Evolutionary conservation across 2,888 invertebrate genomes (phyloP).

Genomic region (Papilio elwesi): DNA sequence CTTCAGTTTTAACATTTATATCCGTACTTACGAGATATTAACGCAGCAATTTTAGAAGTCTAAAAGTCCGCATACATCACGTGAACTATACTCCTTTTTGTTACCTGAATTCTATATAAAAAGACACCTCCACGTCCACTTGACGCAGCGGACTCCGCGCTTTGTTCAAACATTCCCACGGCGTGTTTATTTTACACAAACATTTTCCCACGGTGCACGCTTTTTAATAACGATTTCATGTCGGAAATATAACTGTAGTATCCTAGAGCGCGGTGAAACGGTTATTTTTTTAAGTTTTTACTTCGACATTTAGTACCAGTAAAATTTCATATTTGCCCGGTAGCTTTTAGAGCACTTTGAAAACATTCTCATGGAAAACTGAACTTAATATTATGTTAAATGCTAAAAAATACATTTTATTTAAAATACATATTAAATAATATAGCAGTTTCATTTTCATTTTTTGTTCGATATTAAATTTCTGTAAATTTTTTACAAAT

Average conservation of each 20-base stretch:
- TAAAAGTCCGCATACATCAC: no score
- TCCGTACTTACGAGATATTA: no score
- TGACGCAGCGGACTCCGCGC: conserved; percentile 9
- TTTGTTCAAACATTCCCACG: conserved; percentile 28
- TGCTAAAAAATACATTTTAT: neutral
- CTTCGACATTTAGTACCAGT: conserved; percentile 20
- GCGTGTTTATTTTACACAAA: conserved; percentile 26
- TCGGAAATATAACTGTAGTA: conserved; percentile 24
- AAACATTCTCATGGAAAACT: neutral
- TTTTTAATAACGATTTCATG: conserved; percentile 28
- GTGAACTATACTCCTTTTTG: neutral
- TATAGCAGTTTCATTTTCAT: no score
- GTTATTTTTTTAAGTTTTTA: conserved; percentile 10
- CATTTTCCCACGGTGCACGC: conserved; percentile 14
- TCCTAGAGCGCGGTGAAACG: conserved; percentile 1
- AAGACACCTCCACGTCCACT: conserved; percentile 1
- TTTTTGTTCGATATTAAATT: no score
- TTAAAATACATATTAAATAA: neutral
- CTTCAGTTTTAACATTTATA: no score
- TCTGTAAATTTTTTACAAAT: no score
- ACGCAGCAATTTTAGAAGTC: no score
- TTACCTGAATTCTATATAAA: conserved; percentile 12
- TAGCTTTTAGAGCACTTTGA: neutral
- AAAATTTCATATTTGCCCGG: neutral
- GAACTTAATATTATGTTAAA: neutral